Percentiles rank a stretch among this genome's conserved stretches.
Evolutionary conservation across 2,888 invertebrate species (phyloP).

Genomic region (Crematogaster levior): DNA sequence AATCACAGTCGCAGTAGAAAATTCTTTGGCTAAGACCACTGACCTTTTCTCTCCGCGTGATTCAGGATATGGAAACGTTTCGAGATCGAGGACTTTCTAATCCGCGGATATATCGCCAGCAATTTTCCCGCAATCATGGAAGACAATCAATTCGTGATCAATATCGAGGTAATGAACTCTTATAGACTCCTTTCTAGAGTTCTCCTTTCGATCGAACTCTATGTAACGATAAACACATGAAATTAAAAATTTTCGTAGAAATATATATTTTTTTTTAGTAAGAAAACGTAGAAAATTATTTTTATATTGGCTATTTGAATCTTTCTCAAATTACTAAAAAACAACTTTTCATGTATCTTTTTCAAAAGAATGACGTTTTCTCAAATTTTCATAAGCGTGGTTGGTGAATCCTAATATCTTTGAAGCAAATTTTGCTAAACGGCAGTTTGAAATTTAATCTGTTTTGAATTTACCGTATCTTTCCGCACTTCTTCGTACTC

Average conservation of each 20-base stretch:
- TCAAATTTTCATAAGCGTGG: neutral
- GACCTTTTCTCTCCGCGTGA: constrained; percentile 43
- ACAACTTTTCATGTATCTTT: neutral
- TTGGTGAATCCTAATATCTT: neutral
- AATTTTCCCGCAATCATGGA: constrained; percentile 6
- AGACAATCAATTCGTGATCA: constrained; percentile 21
- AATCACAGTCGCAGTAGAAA: constrained; percentile 68
- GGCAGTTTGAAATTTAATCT: neutral
- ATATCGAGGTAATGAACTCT: neutral
- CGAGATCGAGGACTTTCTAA: constrained; percentile 48
- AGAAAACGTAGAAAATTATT: neutral
- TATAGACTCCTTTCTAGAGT: too few relatives aligned
- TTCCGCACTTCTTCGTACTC: neutral
- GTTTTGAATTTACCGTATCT: neutral
- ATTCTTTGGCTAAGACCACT: constrained; percentile 58
- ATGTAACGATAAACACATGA: neutral
- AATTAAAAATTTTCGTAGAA: neutral
- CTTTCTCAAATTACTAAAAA: neutral
- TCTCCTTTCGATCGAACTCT: neutral
- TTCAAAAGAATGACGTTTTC: neutral
- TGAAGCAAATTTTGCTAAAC: neutral
- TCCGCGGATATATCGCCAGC: constrained; percentile 28
- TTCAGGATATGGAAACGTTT: constrained; percentile 40
- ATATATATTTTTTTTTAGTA: neutral
- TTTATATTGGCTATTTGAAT: neutral